A percentile compares a stretch with the other conserved stretches of the same genome.
Evolutionary conservation across 92 coral and sea anemone genomes (phyloP).

Genomic region (Meandrina meandrites): DNA sequence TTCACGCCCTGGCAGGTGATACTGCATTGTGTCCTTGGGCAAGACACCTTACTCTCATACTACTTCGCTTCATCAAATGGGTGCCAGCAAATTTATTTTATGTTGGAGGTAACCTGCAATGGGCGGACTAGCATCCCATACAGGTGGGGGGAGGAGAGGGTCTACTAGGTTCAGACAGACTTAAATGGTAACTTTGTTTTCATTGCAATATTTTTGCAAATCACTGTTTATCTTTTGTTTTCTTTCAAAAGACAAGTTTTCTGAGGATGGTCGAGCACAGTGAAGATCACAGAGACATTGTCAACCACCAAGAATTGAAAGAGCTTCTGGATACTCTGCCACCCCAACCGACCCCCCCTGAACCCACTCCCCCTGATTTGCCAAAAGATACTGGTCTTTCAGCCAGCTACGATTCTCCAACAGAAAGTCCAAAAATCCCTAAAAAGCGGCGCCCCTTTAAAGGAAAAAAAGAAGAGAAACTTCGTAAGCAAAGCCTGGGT

Average conservation of each 20-base stretch:
- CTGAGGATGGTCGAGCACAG: constrained; percentile 58
- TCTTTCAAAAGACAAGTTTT: constrained; percentile 47
- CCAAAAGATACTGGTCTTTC: background rate
- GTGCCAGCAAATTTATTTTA: no score
- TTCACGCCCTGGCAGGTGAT: background rate
- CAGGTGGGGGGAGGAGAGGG: no score
- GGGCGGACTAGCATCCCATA: no score
- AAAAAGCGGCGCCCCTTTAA: constrained; percentile 19
- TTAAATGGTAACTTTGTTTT: no score
- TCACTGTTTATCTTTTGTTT: background rate
- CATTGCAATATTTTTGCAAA: no score
- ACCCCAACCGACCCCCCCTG: constrained; percentile 41
- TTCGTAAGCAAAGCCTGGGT: constrained; percentile 13
- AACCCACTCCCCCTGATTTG: background rate
- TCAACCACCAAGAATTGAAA: constrained; percentile 41
- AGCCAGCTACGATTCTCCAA: background rate
- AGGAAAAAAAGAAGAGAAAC: background rate
- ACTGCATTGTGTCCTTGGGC: background rate
- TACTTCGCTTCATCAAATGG: background rate
- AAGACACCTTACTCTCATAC: background rate
- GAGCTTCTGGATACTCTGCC: constrained; percentile 55
- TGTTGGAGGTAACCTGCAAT: no score
- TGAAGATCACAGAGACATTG: constrained; percentile 47
- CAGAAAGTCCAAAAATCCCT: constrained; percentile 27
- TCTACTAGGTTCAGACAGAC: no score